Percentiles rank a stretch among this genome's conserved stretches.
Conservation (phyloP, 2,797 vertebrate species). For the Anas acuta region DNA sequence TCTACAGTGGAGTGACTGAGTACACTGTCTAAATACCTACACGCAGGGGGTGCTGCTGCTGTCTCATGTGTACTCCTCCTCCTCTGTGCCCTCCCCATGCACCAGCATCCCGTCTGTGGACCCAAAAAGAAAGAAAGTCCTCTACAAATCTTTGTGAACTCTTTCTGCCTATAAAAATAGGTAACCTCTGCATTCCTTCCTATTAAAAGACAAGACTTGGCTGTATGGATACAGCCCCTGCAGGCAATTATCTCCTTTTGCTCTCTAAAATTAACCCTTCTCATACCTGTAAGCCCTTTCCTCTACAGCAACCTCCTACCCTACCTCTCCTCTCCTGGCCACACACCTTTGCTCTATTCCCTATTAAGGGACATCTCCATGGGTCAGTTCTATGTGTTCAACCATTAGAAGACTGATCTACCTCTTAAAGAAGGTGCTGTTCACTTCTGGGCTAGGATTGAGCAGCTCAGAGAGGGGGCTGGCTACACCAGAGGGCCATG, state of each 20-base stretch:
- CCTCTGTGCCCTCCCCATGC: not conserved
- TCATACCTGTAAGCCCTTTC: not conserved
- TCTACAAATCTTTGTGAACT: not conserved
- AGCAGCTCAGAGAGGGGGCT: not conserved
- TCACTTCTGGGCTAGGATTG: not conserved
- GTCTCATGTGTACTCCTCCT: not conserved
- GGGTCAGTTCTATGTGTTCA: not conserved
- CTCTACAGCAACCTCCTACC: not conserved
- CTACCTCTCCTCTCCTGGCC: not conserved
- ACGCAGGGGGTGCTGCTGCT: not conserved
- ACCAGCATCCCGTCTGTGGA: not conserved
- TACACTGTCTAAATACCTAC: not conserved
- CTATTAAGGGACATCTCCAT: not conserved
- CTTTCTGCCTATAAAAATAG: not conserved
- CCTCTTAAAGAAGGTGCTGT: not conserved
- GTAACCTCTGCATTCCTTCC: not conserved
- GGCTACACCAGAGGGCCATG: not conserved
- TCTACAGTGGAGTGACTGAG: not conserved
- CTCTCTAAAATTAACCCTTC: not conserved
- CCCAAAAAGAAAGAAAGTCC: not conserved
- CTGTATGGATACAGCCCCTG: not conserved
- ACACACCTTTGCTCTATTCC: not conserved
- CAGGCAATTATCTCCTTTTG: not conserved
- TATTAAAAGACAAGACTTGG: not conserved
- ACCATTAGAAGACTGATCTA: not conserved